Evolutionary conservation across 2,888 invertebrate genomes (phyloP).

Genomic region (Chaetoderma sp.): DNA sequence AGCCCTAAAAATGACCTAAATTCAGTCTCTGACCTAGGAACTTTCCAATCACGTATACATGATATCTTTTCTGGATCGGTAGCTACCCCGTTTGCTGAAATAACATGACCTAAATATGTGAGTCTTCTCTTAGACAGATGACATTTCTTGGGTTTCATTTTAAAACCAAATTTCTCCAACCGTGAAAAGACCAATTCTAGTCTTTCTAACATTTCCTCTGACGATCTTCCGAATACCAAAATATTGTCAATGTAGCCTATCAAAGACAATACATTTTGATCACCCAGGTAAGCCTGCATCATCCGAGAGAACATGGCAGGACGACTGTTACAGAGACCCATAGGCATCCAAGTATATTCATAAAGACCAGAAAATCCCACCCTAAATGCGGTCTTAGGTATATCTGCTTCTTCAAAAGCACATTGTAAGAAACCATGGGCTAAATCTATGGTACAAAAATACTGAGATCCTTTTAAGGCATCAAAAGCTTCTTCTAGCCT

Average conservation of each 20-base stretch:
- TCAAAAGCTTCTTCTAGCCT: constrained; percentile 43
- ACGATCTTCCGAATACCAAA: constrained; percentile 33
- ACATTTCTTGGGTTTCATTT: constrained; percentile 38
- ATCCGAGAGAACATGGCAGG: constrained; percentile 36
- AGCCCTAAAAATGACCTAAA: constrained; percentile 35
- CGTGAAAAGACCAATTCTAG: constrained; percentile 36
- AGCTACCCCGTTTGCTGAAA: constrained; percentile 23
- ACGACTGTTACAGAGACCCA: constrained; percentile 27
- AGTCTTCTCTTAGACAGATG: constrained; percentile 25
- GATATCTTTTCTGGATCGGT: constrained; percentile 35
- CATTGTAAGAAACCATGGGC: constrained; percentile 45
- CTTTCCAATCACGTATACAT: constrained; percentile 30
- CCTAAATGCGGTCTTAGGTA: constrained; percentile 41
- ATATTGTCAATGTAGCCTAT: constrained; percentile 39
- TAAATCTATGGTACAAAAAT: constrained; percentile 43
- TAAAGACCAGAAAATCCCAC: constrained; percentile 34
- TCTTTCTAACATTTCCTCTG: constrained; percentile 30
- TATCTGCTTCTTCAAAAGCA: constrained; percentile 35
- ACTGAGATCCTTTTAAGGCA: constrained; percentile 29
- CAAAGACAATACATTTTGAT: constrained; percentile 27
- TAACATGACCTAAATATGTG: constrained; percentile 31
- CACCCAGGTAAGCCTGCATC: constrained; percentile 31
- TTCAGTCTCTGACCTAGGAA: constrained; percentile 22
- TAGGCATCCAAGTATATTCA: constrained; percentile 34
- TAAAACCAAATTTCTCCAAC: constrained; percentile 30